These are phyloP conservation scores for Empis stercorea DNA, from an alignment of 2,888 invertebrate species.

Conservation along the genomic window DNA sequence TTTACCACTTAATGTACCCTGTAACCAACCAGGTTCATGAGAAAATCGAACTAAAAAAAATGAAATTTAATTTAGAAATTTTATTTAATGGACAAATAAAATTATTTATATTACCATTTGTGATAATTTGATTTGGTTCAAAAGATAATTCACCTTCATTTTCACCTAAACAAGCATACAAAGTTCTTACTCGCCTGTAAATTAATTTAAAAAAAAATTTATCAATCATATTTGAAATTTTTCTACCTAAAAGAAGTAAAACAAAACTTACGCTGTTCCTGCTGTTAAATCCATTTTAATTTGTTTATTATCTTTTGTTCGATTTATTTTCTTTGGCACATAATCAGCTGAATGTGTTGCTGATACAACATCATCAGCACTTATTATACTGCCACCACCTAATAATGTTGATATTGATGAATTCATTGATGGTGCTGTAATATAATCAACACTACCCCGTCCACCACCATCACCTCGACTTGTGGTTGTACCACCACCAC, in stretches of 20 bases:
- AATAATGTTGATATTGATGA: constrained; percentile 27
- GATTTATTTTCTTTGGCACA: constrained; percentile 44
- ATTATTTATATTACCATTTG: constrained; percentile 58
- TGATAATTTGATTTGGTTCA: constrained; percentile 96
- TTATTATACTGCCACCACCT: constrained; percentile 17
- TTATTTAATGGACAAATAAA: constrained; percentile 4
- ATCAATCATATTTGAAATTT: neutral
- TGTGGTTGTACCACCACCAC: constrained; percentile 6
- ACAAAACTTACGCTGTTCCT: constrained; percentile 31
- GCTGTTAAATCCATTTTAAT: constrained; percentile 32
- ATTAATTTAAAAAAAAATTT: constrained; percentile 8
- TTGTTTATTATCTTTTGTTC: constrained; percentile 38
- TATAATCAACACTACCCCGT: constrained; percentile 28
- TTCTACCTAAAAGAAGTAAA: neutral
- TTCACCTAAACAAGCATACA: constrained; percentile 93
- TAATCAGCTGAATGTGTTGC: constrained; percentile 21
- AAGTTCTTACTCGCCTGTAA: constrained; percentile 73
- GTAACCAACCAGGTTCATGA: constrained; percentile 95
- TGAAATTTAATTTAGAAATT: constrained; percentile 1
- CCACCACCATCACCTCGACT: constrained; percentile 10
- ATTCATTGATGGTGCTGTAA: constrained; percentile 25
- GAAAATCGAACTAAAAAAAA: constrained; percentile 63
- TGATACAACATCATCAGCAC: constrained; percentile 10
- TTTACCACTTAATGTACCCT: constrained; percentile 84
- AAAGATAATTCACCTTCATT: constrained; percentile 95